Evolutionary conservation across 2,888 invertebrate genomes (phyloP).

Genomic region (Vanessa cardui): DNA sequence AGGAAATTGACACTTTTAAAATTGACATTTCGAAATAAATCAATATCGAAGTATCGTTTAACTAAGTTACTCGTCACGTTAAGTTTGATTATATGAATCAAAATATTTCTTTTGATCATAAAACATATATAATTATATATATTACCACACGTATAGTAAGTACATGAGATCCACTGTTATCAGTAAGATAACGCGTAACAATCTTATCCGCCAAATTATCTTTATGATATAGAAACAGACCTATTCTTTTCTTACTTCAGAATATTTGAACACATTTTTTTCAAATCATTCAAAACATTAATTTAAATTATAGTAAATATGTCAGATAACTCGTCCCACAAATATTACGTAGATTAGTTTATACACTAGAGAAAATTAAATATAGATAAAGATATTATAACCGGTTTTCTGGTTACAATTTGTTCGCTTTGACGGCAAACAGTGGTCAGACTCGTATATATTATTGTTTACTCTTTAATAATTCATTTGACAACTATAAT

Average conservation of each 20-base stretch:
- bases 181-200: constrained; percentile 61
- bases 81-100: neutral
- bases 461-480: constrained; percentile 37
- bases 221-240: constrained; percentile 32
- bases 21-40: neutral
- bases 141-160: neutral
- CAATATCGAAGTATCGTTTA: neutral
- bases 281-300: neutral
- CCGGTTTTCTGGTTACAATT: neutral
- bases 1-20: constrained; percentile 9
- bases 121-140: neutral
- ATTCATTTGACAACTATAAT: constrained; percentile 40
- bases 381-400: neutral
- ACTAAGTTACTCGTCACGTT: neutral
- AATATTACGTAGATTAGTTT: no score
- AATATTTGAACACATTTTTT: neutral
- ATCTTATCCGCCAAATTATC: constrained; percentile 67
- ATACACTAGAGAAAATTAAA: neutral
- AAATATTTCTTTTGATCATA: constrained; percentile 1
- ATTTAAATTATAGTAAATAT: neutral
- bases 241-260: constrained; percentile 19
- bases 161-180: constrained; percentile 66
- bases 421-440: constrained; percentile 5
- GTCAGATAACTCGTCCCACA: no score
- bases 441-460: constrained; percentile 10